Evolutionary conservation across 2,888 invertebrate genomes (phyloP), one percentile per base, ranked within the genome.

Genomic region (Lasioglossum leucozonium): DNA sequence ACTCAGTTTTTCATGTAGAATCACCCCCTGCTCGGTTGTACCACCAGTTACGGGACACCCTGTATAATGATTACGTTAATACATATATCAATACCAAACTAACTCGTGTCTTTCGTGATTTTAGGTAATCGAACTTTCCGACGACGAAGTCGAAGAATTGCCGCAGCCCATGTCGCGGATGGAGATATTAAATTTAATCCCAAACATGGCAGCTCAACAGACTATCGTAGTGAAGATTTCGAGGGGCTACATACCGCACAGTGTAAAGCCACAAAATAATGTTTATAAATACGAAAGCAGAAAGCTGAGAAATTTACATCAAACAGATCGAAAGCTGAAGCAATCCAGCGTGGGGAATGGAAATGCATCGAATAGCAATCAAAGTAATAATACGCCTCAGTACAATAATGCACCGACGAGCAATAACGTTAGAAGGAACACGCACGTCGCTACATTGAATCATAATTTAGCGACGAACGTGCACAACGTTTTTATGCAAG

Each of bases 91-190:
- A 42, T 47, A 34, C 3, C 5, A 75, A 44, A 18, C 16, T 58
- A 72, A 69, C 5, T 62, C 77, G 4, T 22, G 1, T 40, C 2
- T 80, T 30, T 71, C 79, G 77, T n/a, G 37, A 55, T 87, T 62
- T 62, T 55, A 94, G 94, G 89, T 94, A 4, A 95, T 95, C 65
- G 94, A 95, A 82, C 88, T 95, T 40, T 95, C 95, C 0, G 95
- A 95, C 51, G 95, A 95, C 62, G 95, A 95, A 69, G 91, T 94
- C 72, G 93, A 95, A 84, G 93, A 94, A 86, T 91, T 94, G 42
- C 93, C 92, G 1, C 87, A 86, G 5, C 91, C 91, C 5, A 87
- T 93, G 91, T 91, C 94, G 5, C 90, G 93, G 78, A 92, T 92
- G 92, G 94, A 95, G 72, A 92, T 95, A 83, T 87, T 95, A 34